phyloP scores from a whole-genome alignment of 1,140 invertebrate species.

The Brachionus calyciflorus region DNA sequence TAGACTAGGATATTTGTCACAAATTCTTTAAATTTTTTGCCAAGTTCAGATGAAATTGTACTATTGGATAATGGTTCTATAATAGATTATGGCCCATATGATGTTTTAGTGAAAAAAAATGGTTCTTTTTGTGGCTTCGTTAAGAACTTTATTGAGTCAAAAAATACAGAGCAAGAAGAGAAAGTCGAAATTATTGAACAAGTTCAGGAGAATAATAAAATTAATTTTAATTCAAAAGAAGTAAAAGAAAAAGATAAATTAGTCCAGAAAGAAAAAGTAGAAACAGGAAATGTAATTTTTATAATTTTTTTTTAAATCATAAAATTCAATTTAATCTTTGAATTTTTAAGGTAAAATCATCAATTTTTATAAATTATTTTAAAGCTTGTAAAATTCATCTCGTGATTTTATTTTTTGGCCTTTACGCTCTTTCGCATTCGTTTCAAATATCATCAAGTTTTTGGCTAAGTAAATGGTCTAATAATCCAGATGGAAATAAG shows the following conservation, averaged over 20 bases:
- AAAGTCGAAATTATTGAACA: neutral
- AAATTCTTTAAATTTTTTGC: slow-evolving; percentile 30
- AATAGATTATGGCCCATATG: slow-evolving; percentile 34
- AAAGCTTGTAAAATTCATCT: neutral
- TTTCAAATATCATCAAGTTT: slow-evolving; percentile 16
- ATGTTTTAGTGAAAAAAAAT: slow-evolving; percentile 24
- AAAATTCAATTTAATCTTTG: neutral
- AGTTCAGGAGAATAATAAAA: neutral
- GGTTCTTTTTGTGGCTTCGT: slow-evolving; percentile 3
- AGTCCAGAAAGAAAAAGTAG: slow-evolving; percentile 12
- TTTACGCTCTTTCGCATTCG: neutral
- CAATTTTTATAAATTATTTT: slow-evolving; percentile 38
- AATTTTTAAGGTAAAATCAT: neutral
- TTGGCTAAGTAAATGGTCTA: slow-evolving; percentile 33
- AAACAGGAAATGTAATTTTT: neutral
- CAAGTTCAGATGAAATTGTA: slow-evolving; percentile 40
- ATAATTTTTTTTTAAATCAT: neutral
- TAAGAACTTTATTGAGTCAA: slow-evolving; percentile 1
- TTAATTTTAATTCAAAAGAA: neutral
- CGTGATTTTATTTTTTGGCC: neutral
- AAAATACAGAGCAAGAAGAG: neutral
- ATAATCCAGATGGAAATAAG: neutral
- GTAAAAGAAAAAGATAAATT: neutral
- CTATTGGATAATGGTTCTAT: slow-evolving; percentile 31
- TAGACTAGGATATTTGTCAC: slow-evolving; percentile 48